A percentile compares a stretch with the other conserved stretches of the same genome.
These are phyloP conservation scores for Apocrypta bakeri DNA, from an alignment of 1,140 invertebrate species.

Conservation along the genomic window DNA sequence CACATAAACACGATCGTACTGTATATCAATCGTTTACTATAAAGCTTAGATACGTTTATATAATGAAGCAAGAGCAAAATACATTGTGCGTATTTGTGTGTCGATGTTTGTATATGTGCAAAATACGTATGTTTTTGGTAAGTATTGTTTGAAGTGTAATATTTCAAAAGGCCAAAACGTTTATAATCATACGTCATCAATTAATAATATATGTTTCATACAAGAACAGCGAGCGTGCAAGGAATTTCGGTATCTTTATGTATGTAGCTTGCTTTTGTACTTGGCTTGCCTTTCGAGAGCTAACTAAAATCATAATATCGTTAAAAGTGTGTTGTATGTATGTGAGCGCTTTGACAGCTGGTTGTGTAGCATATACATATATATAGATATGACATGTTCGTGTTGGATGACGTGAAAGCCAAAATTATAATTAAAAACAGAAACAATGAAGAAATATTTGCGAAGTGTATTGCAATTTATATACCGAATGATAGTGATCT, in stretches of 20 bases:
- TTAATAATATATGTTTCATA: conserved; percentile 62
- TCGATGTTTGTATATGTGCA: conserved; percentile 52
- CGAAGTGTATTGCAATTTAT: background rate
- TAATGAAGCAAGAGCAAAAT: conserved; percentile 68
- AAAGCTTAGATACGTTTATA: conserved; percentile 66
- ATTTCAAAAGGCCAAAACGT: conserved; percentile 35
- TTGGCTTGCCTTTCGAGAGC: conserved; percentile 46
- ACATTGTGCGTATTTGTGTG: conserved; percentile 50
- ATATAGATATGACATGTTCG: background rate
- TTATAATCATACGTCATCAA: conserved; percentile 50
- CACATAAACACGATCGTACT: background rate
- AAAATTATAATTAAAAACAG: conserved; percentile 9
- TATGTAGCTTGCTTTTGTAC: conserved; percentile 48
- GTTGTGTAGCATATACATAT: background rate
- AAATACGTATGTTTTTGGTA: conserved; percentile 54
- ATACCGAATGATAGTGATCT: background rate
- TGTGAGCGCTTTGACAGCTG: background rate
- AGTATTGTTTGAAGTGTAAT: no score
- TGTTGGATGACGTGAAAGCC: conserved; percentile 7
- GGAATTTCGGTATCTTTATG: conserved; percentile 55
- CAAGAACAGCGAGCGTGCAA: conserved; percentile 71
- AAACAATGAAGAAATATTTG: background rate
- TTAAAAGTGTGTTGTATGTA: background rate
- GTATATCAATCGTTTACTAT: conserved; percentile 54
- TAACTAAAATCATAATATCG: conserved; percentile 23